Evolutionary conservation across 2,113 vertebrate species (phyloP).

Genomic region (Pipra filicauda): DNA sequence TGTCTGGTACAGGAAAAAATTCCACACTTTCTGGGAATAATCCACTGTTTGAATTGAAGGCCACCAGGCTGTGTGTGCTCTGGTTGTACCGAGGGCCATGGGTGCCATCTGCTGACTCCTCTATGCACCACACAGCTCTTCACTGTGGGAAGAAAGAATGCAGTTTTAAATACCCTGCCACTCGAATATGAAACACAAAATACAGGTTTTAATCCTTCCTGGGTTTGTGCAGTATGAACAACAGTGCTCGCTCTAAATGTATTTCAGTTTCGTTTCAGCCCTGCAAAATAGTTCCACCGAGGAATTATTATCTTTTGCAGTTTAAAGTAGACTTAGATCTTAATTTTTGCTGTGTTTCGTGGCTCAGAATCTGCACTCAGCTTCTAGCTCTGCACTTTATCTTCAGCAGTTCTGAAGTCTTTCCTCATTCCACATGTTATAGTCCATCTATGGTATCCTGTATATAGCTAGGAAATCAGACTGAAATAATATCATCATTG

Average conservation of each 20-base stretch:
- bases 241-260: not conserved
- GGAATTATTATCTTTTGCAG: not conserved
- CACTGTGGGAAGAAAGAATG: not conserved
- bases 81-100: not conserved
- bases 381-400: not conserved
- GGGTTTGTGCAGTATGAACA: not conserved
- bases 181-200: not conserved
- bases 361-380: not conserved
- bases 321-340: not conserved
- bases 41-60: not conserved
- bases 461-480: not conserved
- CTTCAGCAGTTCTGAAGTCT: not conserved
- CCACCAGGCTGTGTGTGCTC: not conserved
- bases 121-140: not conserved
- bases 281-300: not conserved
- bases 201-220: not conserved
- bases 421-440: not conserved
- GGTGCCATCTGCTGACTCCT: slow-evolving; percentile 58
- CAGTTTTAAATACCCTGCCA: not conserved
- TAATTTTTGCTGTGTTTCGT: not conserved
- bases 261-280: not conserved
- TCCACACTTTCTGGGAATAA: not conserved
- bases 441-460: not conserved
- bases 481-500: not conserved
- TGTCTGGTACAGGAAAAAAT: not conserved